Percentiles rank a stretch among this genome's conserved stretches.
Evolutionary conservation across 2,888 invertebrate species (phyloP).

Genomic region (Agrotis clavis): DNA sequence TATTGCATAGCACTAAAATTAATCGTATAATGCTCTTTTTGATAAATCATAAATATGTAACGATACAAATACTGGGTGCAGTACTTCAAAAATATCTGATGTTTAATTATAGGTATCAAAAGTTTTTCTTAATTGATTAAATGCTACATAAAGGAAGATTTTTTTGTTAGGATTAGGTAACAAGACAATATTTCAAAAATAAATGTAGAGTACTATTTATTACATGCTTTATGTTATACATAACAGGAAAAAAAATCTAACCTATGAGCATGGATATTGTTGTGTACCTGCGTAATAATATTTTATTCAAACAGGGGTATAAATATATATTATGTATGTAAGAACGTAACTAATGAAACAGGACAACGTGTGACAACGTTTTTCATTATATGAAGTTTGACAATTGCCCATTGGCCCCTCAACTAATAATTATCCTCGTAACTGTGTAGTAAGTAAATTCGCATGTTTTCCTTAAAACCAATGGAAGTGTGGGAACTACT

Average conservation of each 20-base stretch:
- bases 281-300: slow-evolving; percentile 4
- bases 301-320: slow-evolving; percentile 20
- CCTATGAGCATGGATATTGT: slow-evolving; percentile 9
- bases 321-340: slow-evolving; percentile 18
- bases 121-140: slow-evolving; percentile 7
- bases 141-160: background rate
- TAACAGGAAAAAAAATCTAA: slow-evolving; percentile 36
- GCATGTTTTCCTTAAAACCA: background rate
- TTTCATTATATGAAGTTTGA: slow-evolving; percentile 21
- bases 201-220: background rate
- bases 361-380: slow-evolving; percentile 43
- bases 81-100: background rate
- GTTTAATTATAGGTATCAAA: background rate
- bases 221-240: background rate
- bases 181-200: background rate
- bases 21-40: background rate
- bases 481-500: background rate
- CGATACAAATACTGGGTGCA: background rate
- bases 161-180: background rate
- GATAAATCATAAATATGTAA: background rate
- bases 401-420: slow-evolving; percentile 10
- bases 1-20: background rate
- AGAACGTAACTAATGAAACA: slow-evolving; percentile 18
- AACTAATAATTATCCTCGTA: slow-evolving; percentile 2
- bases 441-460: background rate